A percentile compares a stretch with the other conserved stretches of the same genome.
These are phyloP conservation scores for Drosophila pachea DNA, from an alignment of 1,140 invertebrate genomes.

Conservation along the genomic window DNA sequence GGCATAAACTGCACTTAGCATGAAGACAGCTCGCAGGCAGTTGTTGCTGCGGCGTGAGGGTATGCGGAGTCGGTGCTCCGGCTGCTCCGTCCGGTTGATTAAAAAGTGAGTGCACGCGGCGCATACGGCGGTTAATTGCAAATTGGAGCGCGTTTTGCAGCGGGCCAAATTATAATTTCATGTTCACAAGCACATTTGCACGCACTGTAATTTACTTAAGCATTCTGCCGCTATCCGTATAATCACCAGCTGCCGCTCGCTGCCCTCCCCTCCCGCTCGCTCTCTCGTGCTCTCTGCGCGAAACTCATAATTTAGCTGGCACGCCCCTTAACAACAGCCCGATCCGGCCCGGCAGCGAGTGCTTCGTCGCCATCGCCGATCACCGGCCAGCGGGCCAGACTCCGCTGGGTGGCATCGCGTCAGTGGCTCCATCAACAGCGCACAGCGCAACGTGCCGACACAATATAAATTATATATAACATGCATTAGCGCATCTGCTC, in stretches of 20 bases:
- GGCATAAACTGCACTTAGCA: slow-evolving; percentile 71
- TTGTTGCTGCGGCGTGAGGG: slow-evolving; percentile 4
- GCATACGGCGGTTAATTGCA: slow-evolving; percentile 63
- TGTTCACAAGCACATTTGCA: slow-evolving; percentile 79
- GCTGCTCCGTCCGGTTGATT: slow-evolving; percentile 51
- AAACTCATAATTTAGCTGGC: slow-evolving; percentile 77
- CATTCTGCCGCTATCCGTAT: slow-evolving; percentile 66
- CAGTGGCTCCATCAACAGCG: slow-evolving; percentile 71
- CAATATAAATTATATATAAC: slow-evolving; percentile 73
- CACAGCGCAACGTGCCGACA: slow-evolving; percentile 63
- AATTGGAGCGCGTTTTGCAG: slow-evolving; percentile 53
- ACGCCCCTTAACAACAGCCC: slow-evolving; percentile 72
- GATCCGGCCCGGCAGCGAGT: slow-evolving; percentile 10
- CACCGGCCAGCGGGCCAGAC: slow-evolving; percentile 20
- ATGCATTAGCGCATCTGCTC: slow-evolving; percentile 35
- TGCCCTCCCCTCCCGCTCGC: slow-evolving; percentile 16
- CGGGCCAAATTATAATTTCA: slow-evolving; percentile 73
- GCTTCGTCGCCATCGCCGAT: slow-evolving; percentile 4
- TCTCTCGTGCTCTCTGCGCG: slow-evolving; percentile 62
- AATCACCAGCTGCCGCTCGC: slow-evolving; percentile 33
- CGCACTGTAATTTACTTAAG: slow-evolving; percentile 79
- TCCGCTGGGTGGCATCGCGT: slow-evolving; percentile 68
- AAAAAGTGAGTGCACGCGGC: slow-evolving; percentile 48
- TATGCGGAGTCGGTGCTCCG: neutral
- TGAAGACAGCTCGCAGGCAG: slow-evolving; percentile 23